Conservation (phyloP, 2,888 invertebrate species). For the Augiades crinisus region DNA sequence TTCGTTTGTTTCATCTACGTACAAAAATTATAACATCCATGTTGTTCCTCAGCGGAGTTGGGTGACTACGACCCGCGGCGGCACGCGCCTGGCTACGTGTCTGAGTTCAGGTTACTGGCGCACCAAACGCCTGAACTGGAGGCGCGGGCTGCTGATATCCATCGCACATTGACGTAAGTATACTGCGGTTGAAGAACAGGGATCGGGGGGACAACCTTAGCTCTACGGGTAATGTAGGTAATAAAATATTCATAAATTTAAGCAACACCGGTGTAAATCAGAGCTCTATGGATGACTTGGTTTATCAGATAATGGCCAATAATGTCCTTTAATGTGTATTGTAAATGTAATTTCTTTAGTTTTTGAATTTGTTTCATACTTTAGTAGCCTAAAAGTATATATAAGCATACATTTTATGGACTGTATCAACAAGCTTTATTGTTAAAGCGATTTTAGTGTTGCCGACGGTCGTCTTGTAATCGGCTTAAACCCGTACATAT, state of each 20-base stretch:
- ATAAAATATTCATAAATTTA: no score
- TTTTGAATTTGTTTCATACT: neutral
- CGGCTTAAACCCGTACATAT: neutral
- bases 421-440: neutral
- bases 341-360: no score
- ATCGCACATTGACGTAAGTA: constrained; percentile 92
- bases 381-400: neutral
- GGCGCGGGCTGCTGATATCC: constrained; percentile 91
- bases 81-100: constrained; percentile 94
- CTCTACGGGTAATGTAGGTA: no score
- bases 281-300: no score
- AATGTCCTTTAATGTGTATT: no score
- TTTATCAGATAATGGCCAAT: no score
- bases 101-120: constrained; percentile 95
- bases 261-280: no score
- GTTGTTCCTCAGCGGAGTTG: constrained; percentile 88
- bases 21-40: no score
- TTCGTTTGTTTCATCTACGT: no score
- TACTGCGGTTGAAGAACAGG: no score
- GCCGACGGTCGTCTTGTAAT: neutral
- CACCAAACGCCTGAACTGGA: constrained; percentile 97
- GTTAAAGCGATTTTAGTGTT: neutral
- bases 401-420: neutral
- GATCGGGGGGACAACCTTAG: no score
- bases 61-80: constrained; percentile 96